Base-by-base conservation (phyloP, 1,140 invertebrate species). In the Gryllus bimaculatus region DNA sequence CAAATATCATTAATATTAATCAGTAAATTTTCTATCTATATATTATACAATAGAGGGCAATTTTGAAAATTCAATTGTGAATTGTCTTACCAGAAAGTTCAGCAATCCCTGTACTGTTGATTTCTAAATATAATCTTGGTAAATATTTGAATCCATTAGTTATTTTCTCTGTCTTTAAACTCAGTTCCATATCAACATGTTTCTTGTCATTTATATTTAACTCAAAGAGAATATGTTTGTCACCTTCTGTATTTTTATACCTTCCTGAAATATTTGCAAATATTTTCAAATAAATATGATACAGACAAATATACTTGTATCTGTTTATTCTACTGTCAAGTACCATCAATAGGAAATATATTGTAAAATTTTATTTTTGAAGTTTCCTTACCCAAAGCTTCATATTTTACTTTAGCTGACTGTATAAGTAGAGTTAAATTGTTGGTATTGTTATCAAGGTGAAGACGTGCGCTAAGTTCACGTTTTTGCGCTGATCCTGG, bases 161-260 rank as follows among this genome's bases (percentile, higher is more conserved):
- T 48, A 86, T 86, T 74, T 86, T 85, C 78, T 88, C 85, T 74
- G 86, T 85, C 48, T 85, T 82, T 85, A 90, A 84, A 83, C 89
- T 84, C 83, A 89, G 85, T 1, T 86, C 83, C 0, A 90, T 89
- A 82, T 92, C 91, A 49, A 93, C 88, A 83, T 93, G 91, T 81
- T 92, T 92, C 26, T 89, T 88, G 0, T 91, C 89, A 82, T 93
- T 91, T 47, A 93, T 90, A 82, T 93, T 89, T 2, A 93, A 83
- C 12, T 88, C 89, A 3, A 92, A 87, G 77, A 91, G 88, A n/a
- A 93, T 83, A 54, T 89, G 89, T 78, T 90, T 91, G 81, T 92
- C 90, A 80, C 89, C 85, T 0, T 89, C 88, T 8, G 89, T 88
- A 83, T 91, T 91, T 80, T 90, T 89, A 77, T 92, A 93, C 48